Evolutionary conservation across 2,113 vertebrate species (phyloP), one percentile per base, ranked within the genome.

Genomic region (Sceloporus tristichus): DNA sequence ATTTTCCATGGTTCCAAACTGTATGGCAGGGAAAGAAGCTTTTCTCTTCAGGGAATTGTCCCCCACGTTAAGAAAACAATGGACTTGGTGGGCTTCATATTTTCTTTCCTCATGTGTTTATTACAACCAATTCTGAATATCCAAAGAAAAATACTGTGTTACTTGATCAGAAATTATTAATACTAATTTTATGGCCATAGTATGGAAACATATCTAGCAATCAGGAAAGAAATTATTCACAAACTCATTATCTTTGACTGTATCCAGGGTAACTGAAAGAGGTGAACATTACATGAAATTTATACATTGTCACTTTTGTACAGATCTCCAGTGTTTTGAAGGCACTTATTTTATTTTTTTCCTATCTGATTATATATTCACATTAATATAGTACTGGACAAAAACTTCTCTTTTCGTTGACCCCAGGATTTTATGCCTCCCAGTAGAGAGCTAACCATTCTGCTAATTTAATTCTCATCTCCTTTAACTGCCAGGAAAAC

Each of bases 401-500:
- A 79, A 82, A 10, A 0, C 1, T 25, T 18, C 4, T 87, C 42
- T 77, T 23, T 54, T 8, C 40, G 53, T 48, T 54, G 38, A 79
- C 18, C 81, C 19, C 53, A 4, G 11, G 3, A 87, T 75, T 90
- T 87, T 59, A 79, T 34, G 65, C 82, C 5, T 77, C 78, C 76
- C 78, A 74, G 48, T 18, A 82, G 66, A 13, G 53, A 4, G 29
- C 6, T 82, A 84, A 70, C 71, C 71, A 79, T 29, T 87, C 19
- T 14, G 38, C 23, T 9, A 89, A 84, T 68, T 71, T 5, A 81
- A 91, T 75, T 71, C 59, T 86, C 23, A 19, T 62, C 59, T 54
- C 1, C 75, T 89, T 81, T 86, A 88, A 62, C 59, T 85, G 40
- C 9, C 66, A 42, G 59, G 74, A 87, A 88, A 78, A 65, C 16